Conservation (phyloP, 2,113 vertebrate genomes). For the Syngnathus scovelli region DNA sequence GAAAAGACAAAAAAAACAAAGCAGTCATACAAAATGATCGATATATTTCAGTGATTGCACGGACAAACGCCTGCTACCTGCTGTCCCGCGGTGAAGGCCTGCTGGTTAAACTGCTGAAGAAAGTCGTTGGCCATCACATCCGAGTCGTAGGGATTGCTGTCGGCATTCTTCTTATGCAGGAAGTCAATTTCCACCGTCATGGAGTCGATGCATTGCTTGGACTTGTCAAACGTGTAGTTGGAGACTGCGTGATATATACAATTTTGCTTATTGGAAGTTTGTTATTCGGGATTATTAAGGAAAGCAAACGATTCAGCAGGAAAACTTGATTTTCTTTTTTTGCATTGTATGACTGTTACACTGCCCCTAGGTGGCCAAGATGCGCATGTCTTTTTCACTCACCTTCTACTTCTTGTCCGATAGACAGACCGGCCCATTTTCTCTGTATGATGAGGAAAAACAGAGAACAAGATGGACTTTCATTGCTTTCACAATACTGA, state of each 20-base stretch:
- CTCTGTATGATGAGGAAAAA: conserved; percentile 67
- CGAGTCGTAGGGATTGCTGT: conserved; percentile 88
- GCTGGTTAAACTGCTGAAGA: conserved; percentile 87
- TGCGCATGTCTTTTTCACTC: conserved; percentile 28
- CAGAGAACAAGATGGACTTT: neutral
- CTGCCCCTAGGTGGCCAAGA: neutral
- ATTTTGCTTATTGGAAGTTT: too few relatives aligned
- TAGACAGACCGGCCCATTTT: conserved; percentile 94
- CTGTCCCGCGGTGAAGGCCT: conserved; percentile 84
- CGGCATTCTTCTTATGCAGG: conserved; percentile 89
- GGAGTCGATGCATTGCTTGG: conserved; percentile 85
- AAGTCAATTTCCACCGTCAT: conserved; percentile 93
- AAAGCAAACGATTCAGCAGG: too few relatives aligned
- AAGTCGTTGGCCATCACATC: conserved; percentile 92
- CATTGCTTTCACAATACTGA: neutral
- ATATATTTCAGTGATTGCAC: neutral
- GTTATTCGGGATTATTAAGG: neutral
- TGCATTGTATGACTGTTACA: neutral
- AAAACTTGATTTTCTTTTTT: too few relatives aligned
- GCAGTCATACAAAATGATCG: neutral
- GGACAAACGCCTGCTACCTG: conserved; percentile 71
- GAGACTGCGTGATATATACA: conserved; percentile 67
- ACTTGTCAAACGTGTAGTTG: conserved; percentile 85
- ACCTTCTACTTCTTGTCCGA: conserved; percentile 93
- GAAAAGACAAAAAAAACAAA: neutral